These are phyloP conservation scores for Mola mola DNA, from an alignment of 2,113 vertebrate species.

Conservation along the genomic window DNA sequence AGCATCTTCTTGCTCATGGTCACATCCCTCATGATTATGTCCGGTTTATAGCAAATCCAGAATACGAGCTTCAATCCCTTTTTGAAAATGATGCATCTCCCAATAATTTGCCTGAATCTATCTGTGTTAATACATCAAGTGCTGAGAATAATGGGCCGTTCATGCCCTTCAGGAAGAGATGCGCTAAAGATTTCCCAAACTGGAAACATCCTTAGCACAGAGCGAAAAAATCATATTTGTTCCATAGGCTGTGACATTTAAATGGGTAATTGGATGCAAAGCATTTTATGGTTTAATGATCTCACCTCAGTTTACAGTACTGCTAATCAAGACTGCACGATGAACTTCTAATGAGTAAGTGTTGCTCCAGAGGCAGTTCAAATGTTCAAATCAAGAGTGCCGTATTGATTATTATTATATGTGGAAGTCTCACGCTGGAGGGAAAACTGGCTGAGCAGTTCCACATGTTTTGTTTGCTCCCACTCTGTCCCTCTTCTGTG, in stretches of 20 bases:
- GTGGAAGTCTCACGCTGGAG: conserved; percentile 34
- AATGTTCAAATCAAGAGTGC: neutral
- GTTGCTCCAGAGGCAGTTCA: conserved; percentile 5
- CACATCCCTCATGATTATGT: too few relatives aligned
- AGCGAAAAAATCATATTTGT: conserved; percentile 23
- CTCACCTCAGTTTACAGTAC: too few relatives aligned
- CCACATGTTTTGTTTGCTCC: conserved; percentile 42
- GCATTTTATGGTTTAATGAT: conserved; percentile 27
- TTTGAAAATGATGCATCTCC: too few relatives aligned
- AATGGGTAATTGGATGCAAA: conserved; percentile 7
- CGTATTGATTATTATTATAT: conserved; percentile 38
- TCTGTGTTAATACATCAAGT: conserved; percentile 39
- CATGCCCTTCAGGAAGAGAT: conserved; percentile 34
- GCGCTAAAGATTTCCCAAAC: conserved; percentile 34
- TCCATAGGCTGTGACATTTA: conserved; percentile 9
- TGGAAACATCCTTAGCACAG: conserved; percentile 42
- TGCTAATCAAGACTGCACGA: too few relatives aligned
- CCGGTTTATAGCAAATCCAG: too few relatives aligned
- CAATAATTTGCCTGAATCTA: conserved; percentile 24
- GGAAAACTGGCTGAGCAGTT: conserved; percentile 29
- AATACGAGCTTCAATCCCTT: too few relatives aligned
- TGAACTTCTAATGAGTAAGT: conserved; percentile 6
- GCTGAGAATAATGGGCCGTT: conserved; percentile 11
- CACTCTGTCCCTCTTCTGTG: conserved; percentile 27
- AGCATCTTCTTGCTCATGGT: too few relatives aligned